These are phyloP conservation scores for Mechanitis mazaeus DNA, from an alignment of 2,888 invertebrate genomes.

Conservation along the genomic window DNA sequence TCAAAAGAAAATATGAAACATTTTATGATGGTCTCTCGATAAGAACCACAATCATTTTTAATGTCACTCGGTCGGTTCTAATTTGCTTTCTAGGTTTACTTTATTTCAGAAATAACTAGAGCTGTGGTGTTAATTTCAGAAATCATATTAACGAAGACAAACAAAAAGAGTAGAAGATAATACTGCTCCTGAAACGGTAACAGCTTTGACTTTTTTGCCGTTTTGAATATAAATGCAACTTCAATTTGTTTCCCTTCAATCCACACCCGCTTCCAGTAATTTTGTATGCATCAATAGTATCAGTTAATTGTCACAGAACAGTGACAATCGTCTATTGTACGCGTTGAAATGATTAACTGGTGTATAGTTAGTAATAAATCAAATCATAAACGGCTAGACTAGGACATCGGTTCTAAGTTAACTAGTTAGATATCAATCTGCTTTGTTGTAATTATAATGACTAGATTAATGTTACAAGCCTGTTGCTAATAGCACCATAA, in stretches of 20 bases:
- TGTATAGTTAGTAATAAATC: conserved; percentile 8
- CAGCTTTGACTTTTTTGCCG: no score
- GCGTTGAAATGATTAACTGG: conserved; percentile 9
- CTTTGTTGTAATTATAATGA: not conserved
- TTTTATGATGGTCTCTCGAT: conserved; percentile 1
- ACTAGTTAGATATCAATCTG: not conserved
- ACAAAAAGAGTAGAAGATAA: no score
- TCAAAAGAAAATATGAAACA: conserved; percentile 13
- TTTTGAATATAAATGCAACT: no score
- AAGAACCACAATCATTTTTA: conserved; percentile 11
- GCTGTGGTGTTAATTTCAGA: not conserved
- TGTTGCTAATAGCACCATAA: no score
- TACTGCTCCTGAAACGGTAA: no score
- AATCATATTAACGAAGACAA: not conserved
- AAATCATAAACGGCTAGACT: conserved; percentile 1
- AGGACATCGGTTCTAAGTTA: not conserved
- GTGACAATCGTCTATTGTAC: conserved; percentile 10
- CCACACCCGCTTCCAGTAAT: not conserved
- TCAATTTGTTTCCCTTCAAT: no score
- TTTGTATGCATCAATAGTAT: conserved; percentile 3
- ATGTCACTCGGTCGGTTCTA: conserved; percentile 7
- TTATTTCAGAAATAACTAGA: not conserved
- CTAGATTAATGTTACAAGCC: no score
- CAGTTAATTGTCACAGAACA: conserved; percentile 7
- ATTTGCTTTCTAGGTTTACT: conserved; percentile 3